A percentile compares a stretch with the other conserved stretches of the same genome.
phyloP scores from a whole-genome alignment of 2,888 invertebrate species.

The Agelastica alni region DNA sequence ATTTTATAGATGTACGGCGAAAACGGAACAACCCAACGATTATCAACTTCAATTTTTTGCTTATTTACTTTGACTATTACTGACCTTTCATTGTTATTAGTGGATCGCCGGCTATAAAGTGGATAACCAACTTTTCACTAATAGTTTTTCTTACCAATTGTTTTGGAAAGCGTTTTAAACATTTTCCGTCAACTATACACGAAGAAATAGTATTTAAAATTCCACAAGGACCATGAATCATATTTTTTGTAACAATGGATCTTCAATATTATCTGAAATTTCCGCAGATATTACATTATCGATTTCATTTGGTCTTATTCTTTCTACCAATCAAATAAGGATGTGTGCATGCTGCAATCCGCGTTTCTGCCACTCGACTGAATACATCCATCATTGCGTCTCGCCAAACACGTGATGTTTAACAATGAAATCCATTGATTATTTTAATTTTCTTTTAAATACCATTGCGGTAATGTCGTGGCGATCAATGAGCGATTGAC shows the following conservation, averaged over 20 bases:
- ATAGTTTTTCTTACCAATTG: not conserved
- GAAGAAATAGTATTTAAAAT: not conserved
- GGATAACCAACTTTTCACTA: too few relatives aligned
- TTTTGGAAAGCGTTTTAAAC: not conserved
- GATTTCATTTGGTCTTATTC: not conserved
- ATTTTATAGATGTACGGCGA: not conserved
- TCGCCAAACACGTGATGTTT: not conserved
- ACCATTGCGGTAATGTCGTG: not conserved
- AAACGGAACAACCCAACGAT: slow-evolving; percentile 1
- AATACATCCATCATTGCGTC: not conserved
- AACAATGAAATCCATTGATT: not conserved
- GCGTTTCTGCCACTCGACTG: not conserved
- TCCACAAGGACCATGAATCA: too few relatives aligned
- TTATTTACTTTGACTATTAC: slow-evolving; percentile 1
- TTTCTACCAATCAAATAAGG: too few relatives aligned
- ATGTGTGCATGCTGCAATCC: not conserved
- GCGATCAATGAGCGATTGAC: not conserved
- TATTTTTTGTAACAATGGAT: too few relatives aligned
- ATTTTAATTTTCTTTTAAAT: not conserved
- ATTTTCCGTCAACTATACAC: not conserved
- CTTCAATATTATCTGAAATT: too few relatives aligned
- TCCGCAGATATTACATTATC: not conserved
- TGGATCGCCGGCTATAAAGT: not conserved
- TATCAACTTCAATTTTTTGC: not conserved
- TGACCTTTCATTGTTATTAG: not conserved